phyloP scores from a whole-genome alignment of 92 coral and sea anemone species.

The Scolanthus callimorphus region DNA sequence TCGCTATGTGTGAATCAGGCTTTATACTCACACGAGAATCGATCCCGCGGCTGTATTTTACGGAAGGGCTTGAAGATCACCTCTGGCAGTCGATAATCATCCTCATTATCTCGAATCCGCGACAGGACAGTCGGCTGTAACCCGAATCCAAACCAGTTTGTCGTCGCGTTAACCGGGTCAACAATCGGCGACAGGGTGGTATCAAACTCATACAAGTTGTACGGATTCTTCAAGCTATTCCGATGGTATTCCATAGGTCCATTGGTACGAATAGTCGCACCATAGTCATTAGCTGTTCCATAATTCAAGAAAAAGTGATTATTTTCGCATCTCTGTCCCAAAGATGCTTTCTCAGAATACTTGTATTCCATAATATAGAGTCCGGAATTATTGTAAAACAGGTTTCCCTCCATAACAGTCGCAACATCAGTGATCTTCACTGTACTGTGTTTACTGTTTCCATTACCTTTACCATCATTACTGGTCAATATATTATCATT shows the following conservation, averaged over 20 bases:
- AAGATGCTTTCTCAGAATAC: not conserved
- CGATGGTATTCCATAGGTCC: constrained; percentile 55
- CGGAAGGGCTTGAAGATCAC: constrained; percentile 40
- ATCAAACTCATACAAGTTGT: constrained; percentile 51
- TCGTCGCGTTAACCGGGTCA: constrained; percentile 27
- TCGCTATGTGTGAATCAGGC: too few relatives aligned
- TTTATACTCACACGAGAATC: constrained; percentile 50
- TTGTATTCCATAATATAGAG: constrained; percentile 31
- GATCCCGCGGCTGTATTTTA: constrained; percentile 47
- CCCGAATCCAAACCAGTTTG: constrained; percentile 66
- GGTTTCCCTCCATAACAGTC: constrained; percentile 24
- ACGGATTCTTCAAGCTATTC: constrained; percentile 53
- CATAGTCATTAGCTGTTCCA: constrained; percentile 35
- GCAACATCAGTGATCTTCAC: constrained; percentile 24
- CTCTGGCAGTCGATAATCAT: constrained; percentile 21
- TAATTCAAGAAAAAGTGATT: constrained; percentile 47
- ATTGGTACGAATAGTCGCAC: constrained; percentile 44
- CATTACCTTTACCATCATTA: constrained; percentile 22
- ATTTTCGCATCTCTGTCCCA: constrained; percentile 29
- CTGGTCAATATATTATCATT: constrained; percentile 25
- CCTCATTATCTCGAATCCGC: constrained; percentile 31
- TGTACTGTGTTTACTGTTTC: constrained; percentile 3
- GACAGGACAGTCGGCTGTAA: constrained; percentile 21
- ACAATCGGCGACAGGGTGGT: constrained; percentile 16
- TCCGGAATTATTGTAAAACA: constrained; percentile 60